Evolutionary conservation across 2,888 invertebrate species (phyloP).

Genomic region (Dynastes grantii): DNA sequence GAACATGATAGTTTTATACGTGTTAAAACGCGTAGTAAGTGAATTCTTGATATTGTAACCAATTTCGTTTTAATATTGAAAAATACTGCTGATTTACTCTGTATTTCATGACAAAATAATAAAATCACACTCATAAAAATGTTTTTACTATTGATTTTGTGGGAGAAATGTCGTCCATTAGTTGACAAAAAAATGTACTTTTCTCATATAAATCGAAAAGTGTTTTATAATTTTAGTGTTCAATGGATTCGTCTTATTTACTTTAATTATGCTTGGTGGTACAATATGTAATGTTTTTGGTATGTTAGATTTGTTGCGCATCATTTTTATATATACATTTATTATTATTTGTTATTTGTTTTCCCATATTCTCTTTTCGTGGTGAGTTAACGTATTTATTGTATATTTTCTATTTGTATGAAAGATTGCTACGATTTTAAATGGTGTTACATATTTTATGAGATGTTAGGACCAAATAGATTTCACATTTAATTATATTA

Average conservation of each 20-base stretch:
- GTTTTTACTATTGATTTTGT: not conserved
- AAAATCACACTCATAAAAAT: not conserved
- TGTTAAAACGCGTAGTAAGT: conserved; percentile 24
- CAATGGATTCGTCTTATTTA: not conserved
- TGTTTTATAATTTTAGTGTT: conserved; percentile 1
- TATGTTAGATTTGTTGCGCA: conserved; percentile 23
- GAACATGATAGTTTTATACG: conserved; percentile 41
- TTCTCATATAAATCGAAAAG: not conserved
- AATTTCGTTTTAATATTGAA: conserved; percentile 2
- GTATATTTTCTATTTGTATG: conserved; percentile 47
- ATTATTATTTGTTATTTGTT: conserved; percentile 43
- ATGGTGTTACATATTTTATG: conserved; percentile 58
- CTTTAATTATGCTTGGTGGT: conserved; percentile 14
- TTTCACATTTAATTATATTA: conserved; percentile 63
- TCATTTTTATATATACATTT: conserved; percentile 24
- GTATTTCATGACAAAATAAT: too few relatives aligned
- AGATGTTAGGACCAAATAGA: conserved; percentile 67
- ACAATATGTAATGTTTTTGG: conserved; percentile 8
- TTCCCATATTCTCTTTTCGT: conserved; percentile 7
- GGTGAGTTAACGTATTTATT: conserved; percentile 45
- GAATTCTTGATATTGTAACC: conserved; percentile 17
- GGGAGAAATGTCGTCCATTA: not conserved
- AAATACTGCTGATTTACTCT: not conserved
- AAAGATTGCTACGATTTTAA: conserved; percentile 47
- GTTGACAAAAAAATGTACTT: not conserved